These are phyloP conservation scores for Lathamus discolor DNA, from an alignment of 2,113 vertebrate genomes.

Conservation along the genomic window DNA sequence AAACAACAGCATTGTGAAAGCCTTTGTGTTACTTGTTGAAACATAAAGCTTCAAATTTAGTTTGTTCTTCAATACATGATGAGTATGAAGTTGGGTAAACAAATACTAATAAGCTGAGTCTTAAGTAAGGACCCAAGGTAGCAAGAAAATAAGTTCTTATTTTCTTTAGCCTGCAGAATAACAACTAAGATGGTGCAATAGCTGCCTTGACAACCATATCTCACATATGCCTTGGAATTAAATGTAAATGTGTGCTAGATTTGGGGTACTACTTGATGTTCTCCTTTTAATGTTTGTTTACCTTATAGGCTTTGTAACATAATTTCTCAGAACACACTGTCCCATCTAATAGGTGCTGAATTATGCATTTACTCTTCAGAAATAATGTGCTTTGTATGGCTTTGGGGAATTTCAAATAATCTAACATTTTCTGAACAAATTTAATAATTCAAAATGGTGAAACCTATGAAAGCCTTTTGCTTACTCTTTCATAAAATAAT, in stretches of 20 bases:
- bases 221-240: neutral
- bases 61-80: neutral
- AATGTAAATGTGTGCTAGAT: neutral
- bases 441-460: neutral
- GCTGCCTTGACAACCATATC: neutral
- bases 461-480: neutral
- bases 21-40: neutral
- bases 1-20: neutral
- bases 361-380: neutral
- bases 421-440: neutral
- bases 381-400: accelerated
- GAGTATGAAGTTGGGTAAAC: neutral
- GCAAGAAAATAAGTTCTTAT: neutral
- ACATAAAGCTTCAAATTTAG: neutral
- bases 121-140: neutral
- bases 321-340: neutral
- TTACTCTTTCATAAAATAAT: neutral
- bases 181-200: neutral
- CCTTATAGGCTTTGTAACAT: neutral
- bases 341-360: neutral
- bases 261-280: neutral
- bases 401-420: neutral
- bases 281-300: neutral
- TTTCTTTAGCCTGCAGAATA: neutral
- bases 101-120: neutral